phyloP scores from a whole-genome alignment of 1,140 invertebrate species.

The Ceratina japonica region DNA sequence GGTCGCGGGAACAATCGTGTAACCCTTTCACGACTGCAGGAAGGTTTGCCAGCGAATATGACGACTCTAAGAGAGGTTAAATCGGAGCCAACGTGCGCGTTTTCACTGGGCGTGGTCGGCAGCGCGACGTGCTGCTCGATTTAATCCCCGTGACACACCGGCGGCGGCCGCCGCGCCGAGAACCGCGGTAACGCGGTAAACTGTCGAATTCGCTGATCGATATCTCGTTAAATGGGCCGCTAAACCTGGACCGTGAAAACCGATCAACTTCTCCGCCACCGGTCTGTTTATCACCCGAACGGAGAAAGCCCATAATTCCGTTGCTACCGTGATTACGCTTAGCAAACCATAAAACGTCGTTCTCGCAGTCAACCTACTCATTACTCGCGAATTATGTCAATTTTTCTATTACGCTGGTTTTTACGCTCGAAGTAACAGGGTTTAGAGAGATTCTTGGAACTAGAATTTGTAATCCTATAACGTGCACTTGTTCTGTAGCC shows the following conservation, averaged over 20 bases:
- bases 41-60: conserved; percentile 23
- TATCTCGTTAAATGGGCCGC: conserved; percentile 19
- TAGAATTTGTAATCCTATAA: too few species aligned
- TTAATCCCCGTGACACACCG: conserved; percentile 42
- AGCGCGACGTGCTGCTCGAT: conserved; percentile 14
- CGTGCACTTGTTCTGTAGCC: too few species aligned
- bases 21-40: background rate
- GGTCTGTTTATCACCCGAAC: background rate
- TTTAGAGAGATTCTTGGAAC: too few species aligned
- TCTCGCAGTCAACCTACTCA: background rate
- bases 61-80: conserved; percentile 37
- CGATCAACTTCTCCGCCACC: background rate
- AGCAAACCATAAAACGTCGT: background rate
- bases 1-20: background rate
- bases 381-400: too few species aligned
- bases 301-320: background rate
- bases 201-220: conserved; percentile 34
- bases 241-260: conserved; percentile 3
- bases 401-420: too few species aligned
- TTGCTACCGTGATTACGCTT: background rate
- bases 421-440: too few species aligned
- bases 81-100: conserved; percentile 37
- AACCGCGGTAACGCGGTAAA: conserved; percentile 20
- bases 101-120: conserved; percentile 49
- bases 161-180: background rate